Percentiles rank a stretch among this genome's conserved stretches.
Conservation (phyloP, 1,140 invertebrate genomes). For the Drosophila orena region DNA sequence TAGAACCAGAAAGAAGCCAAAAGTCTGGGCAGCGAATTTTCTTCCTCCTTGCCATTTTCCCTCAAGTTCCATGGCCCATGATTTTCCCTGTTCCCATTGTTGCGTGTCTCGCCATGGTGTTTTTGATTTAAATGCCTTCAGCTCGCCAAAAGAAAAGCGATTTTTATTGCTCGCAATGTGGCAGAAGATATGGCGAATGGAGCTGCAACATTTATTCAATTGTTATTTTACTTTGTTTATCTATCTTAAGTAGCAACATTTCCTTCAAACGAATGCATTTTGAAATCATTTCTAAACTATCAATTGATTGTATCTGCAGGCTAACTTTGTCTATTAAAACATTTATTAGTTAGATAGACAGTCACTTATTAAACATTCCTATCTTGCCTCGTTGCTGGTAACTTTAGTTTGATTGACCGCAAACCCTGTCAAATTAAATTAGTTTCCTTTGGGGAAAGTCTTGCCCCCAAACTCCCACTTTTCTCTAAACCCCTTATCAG, state of each 20-base stretch:
- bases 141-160: conserved; percentile 13
- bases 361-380: conserved; percentile 24
- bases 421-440: conserved; percentile 22
- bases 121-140: conserved; percentile 29
- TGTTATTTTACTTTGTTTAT: conserved; percentile 15
- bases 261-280: not conserved
- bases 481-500: conserved; percentile 30
- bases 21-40: conserved; percentile 44
- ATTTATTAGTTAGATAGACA: not conserved
- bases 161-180: conserved; percentile 28
- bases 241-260: not conserved
- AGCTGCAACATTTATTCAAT: conserved; percentile 27
- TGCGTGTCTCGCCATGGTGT: conserved; percentile 10
- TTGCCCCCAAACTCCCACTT: not conserved
- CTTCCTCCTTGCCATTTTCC: conserved; percentile 42
- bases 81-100: conserved; percentile 34
- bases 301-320: too few species aligned
- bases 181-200: not conserved
- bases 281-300: not conserved
- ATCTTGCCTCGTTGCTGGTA: conserved; percentile 3
- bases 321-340: too few species aligned
- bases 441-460: conserved; percentile 24
- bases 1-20: conserved; percentile 49
- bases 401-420: conserved; percentile 41
- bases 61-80: conserved; percentile 16